Evolutionary conservation across 2,888 invertebrate species (phyloP), one percentile per base, ranked within the genome.

Genomic region (Panopea generosa): DNA sequence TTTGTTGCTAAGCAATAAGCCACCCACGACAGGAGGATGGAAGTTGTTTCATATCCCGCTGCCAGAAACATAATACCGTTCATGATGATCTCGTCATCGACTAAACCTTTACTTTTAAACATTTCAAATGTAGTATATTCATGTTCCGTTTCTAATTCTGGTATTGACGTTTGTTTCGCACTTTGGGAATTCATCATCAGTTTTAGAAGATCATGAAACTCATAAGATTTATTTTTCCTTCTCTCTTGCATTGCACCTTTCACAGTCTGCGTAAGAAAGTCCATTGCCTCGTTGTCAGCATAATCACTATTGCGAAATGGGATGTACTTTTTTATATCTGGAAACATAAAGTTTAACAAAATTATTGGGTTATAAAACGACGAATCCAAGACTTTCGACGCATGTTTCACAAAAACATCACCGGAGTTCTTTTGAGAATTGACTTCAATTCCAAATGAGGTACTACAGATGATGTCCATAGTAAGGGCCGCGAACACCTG

Each of bases 11-110:
- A 86, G 6, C 91, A 85, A 79, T 93, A 93, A 11, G 92, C 84
- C 6, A 90, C 86, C 84, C 92, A 94, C 1, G 91, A 90, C 40
- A 94, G 81, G 4, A 93, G 89, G 7, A 92, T 91, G 2, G 93
- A 92, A 0, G 94, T 93, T 0, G 94, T 94, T 81, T 94, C 94
- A 76, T 93, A 94, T 0, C 94, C 94, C 24, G 93, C 94, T 33
- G 94, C 82, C 57, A 94, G 85, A 78, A 94, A 93, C 0, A 93
- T 90, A 82, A 93, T 65, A 24, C 83, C 77, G 73, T 89, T 88
- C 1, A 85, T 77, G n/a, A 86, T 76, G 11, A 90, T 86, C 53
- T 89, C 90, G 56, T 77, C 68, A 16, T 84, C 78, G 3, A 80
- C 83, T n/a, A n/a, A n/a, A n/a, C n/a, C n/a, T 60, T 71, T 55